Evolutionary conservation across 2,797 vertebrate species (phyloP).

Genomic region (Psittacula echo): DNA sequence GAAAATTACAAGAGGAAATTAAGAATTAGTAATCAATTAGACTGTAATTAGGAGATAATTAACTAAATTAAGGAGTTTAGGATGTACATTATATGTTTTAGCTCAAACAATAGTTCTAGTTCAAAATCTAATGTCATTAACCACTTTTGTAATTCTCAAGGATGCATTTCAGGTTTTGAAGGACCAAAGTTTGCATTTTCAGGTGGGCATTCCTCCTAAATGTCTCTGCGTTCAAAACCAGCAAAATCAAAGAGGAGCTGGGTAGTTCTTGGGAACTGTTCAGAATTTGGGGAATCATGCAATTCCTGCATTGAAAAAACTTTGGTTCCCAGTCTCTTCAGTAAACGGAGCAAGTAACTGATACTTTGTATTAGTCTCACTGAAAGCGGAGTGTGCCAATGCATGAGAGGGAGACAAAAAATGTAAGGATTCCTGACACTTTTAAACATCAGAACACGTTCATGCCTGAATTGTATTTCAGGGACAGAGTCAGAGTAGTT

Average conservation of each 20-base stretch:
- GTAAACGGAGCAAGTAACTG: background rate
- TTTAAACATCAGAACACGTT: background rate
- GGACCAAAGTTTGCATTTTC: background rate
- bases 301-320: background rate
- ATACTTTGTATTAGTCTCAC: background rate
- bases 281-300: background rate
- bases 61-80: constrained; percentile 52
- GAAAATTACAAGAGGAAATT: constrained; percentile 64
- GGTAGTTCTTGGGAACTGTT: background rate
- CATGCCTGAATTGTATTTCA: background rate
- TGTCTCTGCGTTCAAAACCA: background rate
- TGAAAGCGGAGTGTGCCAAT: background rate
- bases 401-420: background rate
- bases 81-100: background rate
- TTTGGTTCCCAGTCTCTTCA: background rate
- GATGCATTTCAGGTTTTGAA: background rate
- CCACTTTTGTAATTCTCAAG: background rate
- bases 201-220: background rate
- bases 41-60: constrained; percentile 55
- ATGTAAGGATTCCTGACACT: background rate
- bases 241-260: background rate
- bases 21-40: constrained; percentile 67
- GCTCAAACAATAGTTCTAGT: constrained; percentile 40
- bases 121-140: constrained; percentile 34
- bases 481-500: background rate